Conservation (phyloP, 2,888 invertebrate genomes). For the Psylliodes chrysocephalus region DNA sequence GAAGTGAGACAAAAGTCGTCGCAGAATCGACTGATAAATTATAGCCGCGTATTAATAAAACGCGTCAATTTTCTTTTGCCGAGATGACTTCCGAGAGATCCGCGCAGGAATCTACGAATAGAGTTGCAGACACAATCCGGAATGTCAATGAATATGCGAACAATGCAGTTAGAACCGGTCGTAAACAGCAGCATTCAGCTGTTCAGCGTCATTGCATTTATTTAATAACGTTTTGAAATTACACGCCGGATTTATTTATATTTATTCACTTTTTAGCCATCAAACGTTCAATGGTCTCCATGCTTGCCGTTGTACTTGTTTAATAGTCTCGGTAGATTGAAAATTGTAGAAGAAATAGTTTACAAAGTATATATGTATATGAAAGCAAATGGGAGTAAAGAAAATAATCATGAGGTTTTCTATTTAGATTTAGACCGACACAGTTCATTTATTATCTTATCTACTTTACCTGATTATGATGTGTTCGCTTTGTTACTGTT, state of each 20-base stretch:
- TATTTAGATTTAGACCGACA: too few species aligned
- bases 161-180: slow-evolving; percentile 21
- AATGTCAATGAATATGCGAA: slow-evolving; percentile 22
- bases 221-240: slow-evolving; percentile 9
- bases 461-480: too few species aligned
- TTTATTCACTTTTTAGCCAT: slow-evolving; percentile 14
- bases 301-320: background rate
- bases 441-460: too few species aligned
- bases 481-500: too few species aligned
- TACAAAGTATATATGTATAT: too few species aligned
- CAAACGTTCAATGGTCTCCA: slow-evolving; percentile 15
- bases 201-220: background rate
- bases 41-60: background rate
- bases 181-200: slow-evolving; percentile 3
- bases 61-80: background rate
- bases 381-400: too few species aligned
- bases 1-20: background rate
- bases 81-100: background rate
- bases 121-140: background rate
- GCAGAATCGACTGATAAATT: background rate
- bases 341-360: too few species aligned
- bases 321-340: too few species aligned
- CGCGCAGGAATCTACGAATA: background rate
- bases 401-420: too few species aligned
- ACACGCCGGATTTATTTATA: slow-evolving; percentile 16